Evolutionary conservation across 2,888 invertebrate species (phyloP), one percentile per base, ranked within the genome.

Genomic region (Lapara coniferarum): DNA sequence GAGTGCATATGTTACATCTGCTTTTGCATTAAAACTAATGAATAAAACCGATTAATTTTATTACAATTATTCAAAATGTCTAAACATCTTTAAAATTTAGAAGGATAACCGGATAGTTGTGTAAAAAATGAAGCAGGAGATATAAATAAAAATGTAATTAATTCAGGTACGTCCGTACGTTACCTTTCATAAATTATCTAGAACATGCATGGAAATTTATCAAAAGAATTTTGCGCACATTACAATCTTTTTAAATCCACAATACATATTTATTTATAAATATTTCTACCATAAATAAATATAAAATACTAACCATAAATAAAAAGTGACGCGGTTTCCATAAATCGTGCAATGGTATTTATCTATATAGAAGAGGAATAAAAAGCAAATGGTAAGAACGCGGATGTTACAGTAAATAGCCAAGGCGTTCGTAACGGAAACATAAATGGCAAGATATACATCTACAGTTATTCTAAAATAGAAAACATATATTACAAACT

Each of bases 401-500:
- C 63, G 63, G 63, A 63, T 16, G 19, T 25, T 7, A 10, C 46
- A 46, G 49, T 63, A 63, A 63, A 63, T 63, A 49, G 16, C 8
- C 49, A 63, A 63, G 63, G 19, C 19, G 19, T 49, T 46, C 49
- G 13, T 49, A 49, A 46, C 63, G 63, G 63, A 63, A 63, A 63
- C 46, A 49, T 19, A 63, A 63, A 63, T 63, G 49, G 46, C 13
- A 46, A 63, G 19, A 59, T 46, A 59, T 59, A n/a, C 0, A 10
- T 46, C 59, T 19, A 10, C 5, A 12, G 10, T 46, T 44, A n/a
- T 37, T 14, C 6, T 58, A 58, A 14, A 37, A 58, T n/a, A 30
- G 37, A 14, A 30, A 57, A 57, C 30, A 25, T 25, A 25, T 25
- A 25, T 25, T 8, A 37, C 5, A 37, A 37, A 37, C 37, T 37